Percentiles rank a stretch among this genome's conserved stretches.
These are phyloP conservation scores for Lordiphosa andalusiaca DNA, from an alignment of 2,888 invertebrate genomes.

Conservation along the genomic window DNA sequence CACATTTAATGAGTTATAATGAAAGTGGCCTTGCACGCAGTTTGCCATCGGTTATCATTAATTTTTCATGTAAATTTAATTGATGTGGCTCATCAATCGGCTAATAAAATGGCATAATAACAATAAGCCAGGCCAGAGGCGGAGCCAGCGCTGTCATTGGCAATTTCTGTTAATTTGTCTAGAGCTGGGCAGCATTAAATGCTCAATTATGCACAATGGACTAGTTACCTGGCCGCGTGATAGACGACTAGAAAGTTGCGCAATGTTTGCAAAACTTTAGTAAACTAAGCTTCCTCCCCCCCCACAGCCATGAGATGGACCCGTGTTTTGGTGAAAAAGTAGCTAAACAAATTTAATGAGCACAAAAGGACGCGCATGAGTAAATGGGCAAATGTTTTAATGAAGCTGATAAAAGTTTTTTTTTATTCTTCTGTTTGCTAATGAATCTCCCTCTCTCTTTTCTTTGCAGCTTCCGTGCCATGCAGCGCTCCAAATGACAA, in stretches of 20 bases:
- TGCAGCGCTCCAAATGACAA: constrained; percentile 77
- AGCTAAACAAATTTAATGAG: constrained; percentile 58
- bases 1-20: too few species aligned
- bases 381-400: constrained; percentile 33
- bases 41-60: constrained; percentile 33
- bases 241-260: constrained; percentile 1
- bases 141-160: constrained; percentile 23
- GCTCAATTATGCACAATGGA: constrained; percentile 26
- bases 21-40: constrained; percentile 5
- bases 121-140: constrained; percentile 52
- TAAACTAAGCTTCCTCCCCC: too few species aligned
- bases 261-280: constrained; percentile 8
- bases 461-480: constrained; percentile 55
- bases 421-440: constrained; percentile 19
- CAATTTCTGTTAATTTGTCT: constrained; percentile 55
- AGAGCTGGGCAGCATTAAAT: constrained; percentile 22
- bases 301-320: too few species aligned
- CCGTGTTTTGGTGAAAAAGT: constrained; percentile 1
- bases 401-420: constrained; percentile 34
- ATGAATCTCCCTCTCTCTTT: constrained; percentile 19
- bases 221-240: constrained; percentile 2
- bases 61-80: constrained; percentile 48
- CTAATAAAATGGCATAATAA: constrained; percentile 41
- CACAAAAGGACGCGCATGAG: constrained; percentile 29
- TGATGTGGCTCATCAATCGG: constrained; percentile 60